phyloP scores from a whole-genome alignment of 1,140 invertebrate species.

The Apis cerana region DNA sequence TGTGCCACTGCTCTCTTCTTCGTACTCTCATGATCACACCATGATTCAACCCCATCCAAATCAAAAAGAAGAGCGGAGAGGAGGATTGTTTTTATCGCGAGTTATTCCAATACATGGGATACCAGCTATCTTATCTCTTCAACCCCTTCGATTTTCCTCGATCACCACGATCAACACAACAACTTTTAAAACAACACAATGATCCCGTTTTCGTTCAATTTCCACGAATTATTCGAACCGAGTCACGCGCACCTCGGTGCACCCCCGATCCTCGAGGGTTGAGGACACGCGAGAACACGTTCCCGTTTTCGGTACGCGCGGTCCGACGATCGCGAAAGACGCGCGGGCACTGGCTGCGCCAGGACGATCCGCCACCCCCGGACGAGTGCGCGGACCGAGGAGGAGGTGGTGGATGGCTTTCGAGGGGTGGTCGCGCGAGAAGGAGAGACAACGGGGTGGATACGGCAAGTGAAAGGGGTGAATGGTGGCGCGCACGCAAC shows the following conservation, averaged over 20 bases:
- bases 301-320: constrained; percentile 71
- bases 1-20: background rate
- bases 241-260: background rate
- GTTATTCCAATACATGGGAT: too few relatives aligned
- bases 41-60: too few relatives aligned
- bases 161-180: too few relatives aligned
- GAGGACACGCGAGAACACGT: constrained; percentile 62
- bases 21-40: background rate
- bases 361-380: constrained; percentile 69
- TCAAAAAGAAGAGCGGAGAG: background rate
- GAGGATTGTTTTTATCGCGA: too few relatives aligned
- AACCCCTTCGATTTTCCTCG: too few relatives aligned
- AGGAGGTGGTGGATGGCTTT: constrained; percentile 62
- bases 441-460: constrained; percentile 31
- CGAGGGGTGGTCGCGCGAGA: constrained; percentile 56
- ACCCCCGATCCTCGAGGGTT: background rate
- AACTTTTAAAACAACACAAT: too few relatives aligned
- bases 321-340: constrained; percentile 79
- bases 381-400: constrained; percentile 70
- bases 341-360: constrained; percentile 78
- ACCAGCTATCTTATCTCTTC: too few relatives aligned
- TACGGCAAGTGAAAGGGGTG: background rate
- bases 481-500: constrained; percentile 35
- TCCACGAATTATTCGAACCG: too few relatives aligned
- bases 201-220: too few relatives aligned